These are phyloP conservation scores for Vollenhovia emeryi DNA, from an alignment of 1,140 invertebrate genomes.

Conservation along the genomic window DNA sequence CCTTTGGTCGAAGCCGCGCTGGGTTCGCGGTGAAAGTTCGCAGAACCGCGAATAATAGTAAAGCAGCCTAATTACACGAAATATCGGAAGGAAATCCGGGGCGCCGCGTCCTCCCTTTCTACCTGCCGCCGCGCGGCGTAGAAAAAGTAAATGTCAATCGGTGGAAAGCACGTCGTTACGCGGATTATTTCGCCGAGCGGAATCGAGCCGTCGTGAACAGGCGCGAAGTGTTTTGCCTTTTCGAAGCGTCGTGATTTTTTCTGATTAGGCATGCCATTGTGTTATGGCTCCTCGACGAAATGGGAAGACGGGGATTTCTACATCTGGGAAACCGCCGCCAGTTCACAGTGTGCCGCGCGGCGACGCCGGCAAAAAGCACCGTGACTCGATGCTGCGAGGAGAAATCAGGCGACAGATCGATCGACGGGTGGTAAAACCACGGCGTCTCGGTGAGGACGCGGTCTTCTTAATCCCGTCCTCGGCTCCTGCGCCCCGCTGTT, in stretches of 20 bases:
- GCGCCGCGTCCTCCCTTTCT: neutral
- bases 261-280: neutral
- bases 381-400: constrained; percentile 75
- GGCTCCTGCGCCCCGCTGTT: constrained; percentile 16
- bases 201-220: neutral
- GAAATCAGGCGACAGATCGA: constrained; percentile 76
- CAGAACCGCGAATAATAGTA: neutral
- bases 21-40: constrained; percentile 18
- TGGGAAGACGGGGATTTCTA: constrained; percentile 68
- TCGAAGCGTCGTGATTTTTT: constrained; percentile 4
- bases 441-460: constrained; percentile 31
- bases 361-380: constrained; percentile 67
- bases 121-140: neutral
- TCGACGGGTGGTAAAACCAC: constrained; percentile 43
- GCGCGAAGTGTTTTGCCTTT: constrained; percentile 21
- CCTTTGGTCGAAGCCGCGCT: neutral
- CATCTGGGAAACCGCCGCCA: constrained; percentile 72
- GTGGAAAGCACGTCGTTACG: constrained; percentile 6
- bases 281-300: neutral
- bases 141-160: constrained; percentile 29
- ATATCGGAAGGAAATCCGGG: constrained; percentile 8
- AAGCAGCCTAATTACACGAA: neutral
- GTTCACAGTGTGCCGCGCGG: constrained; percentile 69
- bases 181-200: constrained; percentile 1
- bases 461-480: constrained; percentile 31